Conservation (phyloP, 2,113 vertebrate genomes). For the Plotosus lineatus region DNA sequence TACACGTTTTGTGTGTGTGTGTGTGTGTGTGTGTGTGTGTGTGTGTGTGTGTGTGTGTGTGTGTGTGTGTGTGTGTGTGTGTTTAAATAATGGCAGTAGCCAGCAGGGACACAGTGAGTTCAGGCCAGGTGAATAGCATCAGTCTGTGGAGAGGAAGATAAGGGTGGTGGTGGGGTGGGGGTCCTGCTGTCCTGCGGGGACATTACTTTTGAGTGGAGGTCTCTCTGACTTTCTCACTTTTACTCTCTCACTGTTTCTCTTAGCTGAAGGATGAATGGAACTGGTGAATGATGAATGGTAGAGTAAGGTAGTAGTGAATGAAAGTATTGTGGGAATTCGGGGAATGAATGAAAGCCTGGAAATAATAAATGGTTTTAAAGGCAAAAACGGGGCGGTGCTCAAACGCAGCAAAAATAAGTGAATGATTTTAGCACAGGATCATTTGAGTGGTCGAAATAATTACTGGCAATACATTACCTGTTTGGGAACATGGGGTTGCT, state of each 20-base stretch:
- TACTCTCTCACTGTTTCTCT: neutral
- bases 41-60: constrained; percentile 34
- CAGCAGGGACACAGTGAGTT: constrained; percentile 74
- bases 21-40: constrained; percentile 22
- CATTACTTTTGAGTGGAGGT: constrained; percentile 53
- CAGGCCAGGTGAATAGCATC: constrained; percentile 62
- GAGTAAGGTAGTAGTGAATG: constrained; percentile 48
- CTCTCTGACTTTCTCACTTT: neutral
- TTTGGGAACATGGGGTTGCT: neutral
- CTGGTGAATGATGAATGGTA: constrained; percentile 45
- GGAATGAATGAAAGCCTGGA: constrained; percentile 48
- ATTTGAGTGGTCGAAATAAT: neutral
- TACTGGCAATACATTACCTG: neutral
- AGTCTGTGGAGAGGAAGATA: constrained; percentile 60
- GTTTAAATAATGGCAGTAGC: constrained; percentile 68
- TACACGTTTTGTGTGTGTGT: neutral
- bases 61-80: constrained; percentile 56
- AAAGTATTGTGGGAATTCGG: constrained; percentile 45
- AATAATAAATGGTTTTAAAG: constrained; percentile 48
- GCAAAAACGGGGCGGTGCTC: constrained; percentile 1
- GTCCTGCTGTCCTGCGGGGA: constrained; percentile 67
- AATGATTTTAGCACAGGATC: neutral
- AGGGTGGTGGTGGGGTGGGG: constrained; percentile 68
- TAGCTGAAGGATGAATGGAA: constrained; percentile 46
- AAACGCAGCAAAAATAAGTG: constrained; percentile 37